Evolutionary conservation across 23 tunicate genomes (phyloP).

Genomic region (Ascidia mentula): DNA sequence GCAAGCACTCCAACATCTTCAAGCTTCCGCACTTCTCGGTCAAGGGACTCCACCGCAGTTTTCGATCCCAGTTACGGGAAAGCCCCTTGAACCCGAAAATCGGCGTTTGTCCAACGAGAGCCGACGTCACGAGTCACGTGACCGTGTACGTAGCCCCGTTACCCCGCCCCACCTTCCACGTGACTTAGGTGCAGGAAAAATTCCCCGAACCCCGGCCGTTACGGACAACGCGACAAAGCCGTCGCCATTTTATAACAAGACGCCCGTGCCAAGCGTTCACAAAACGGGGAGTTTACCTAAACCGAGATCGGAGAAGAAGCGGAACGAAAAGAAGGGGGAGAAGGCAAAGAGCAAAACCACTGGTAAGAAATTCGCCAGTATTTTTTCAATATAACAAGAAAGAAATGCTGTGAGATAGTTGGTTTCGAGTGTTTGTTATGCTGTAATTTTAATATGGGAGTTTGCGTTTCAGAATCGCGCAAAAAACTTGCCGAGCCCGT

Average conservation of each 20-base stretch:
- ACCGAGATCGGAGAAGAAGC: not conserved
- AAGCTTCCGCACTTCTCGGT: not conserved
- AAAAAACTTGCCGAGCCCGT: too few species aligned
- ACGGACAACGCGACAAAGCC: not conserved
- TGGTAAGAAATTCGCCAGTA: not conserved
- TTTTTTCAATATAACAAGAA: too few species aligned
- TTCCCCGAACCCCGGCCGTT: not conserved
- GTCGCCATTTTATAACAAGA: conserved; percentile 3
- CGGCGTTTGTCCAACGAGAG: not conserved
- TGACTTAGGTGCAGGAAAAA: not conserved
- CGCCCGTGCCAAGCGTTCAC: not conserved
- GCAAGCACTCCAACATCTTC: conserved; percentile 51
- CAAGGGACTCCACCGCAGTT: not conserved
- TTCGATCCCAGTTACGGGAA: not conserved
- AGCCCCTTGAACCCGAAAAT: not conserved
- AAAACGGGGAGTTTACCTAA: not conserved
- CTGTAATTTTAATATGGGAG: too few species aligned
- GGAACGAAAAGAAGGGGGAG: not conserved
- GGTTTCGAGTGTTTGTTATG: too few species aligned
- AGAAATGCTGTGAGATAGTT: too few species aligned
- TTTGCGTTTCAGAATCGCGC: too few species aligned
- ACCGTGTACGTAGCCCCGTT: not conserved
- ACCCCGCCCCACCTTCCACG: not conserved
- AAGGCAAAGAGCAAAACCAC: not conserved
- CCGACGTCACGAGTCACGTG: not conserved